Evolutionary conservation across 2,888 invertebrate species (phyloP), one percentile per base, ranked within the genome.

Genomic region (Coleophora flavipennella): DNA sequence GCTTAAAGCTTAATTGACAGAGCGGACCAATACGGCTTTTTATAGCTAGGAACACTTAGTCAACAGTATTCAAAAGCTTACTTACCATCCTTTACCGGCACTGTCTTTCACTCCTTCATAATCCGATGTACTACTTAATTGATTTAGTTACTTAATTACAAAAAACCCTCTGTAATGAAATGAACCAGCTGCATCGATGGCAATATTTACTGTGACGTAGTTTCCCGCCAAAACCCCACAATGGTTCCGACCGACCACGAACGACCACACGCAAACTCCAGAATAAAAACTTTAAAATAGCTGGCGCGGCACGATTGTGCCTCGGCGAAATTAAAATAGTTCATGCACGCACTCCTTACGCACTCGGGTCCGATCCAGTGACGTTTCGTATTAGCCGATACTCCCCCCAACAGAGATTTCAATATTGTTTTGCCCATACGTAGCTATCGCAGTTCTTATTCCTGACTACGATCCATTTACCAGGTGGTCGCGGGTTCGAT

Each of bases 211-310:
- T 75, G 63, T 71, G 67, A 62, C 62, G 65, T 49, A 52, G 46
- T 77, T 79, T 79, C 75, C 81, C 80, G 81, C 83, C 80, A 80
- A 80, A 80, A 76, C 62, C n/a, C 63, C 62, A 60, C 59, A 57
- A 56, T 58, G 52, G 51, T 48, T 50, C 52, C 69, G 6, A 6
- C 20, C 20, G 75, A 81, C 84, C 84, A 51, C 69, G 76, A 81
- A 51, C 69, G 76, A 81, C 84, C 84, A 84, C 84, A 83, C 84
- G 79, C 83, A 79, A 81, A 81, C 83, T 70, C 80, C 68, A 77
- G 83, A 84, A 84, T 84, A 84, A 84, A 80, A 80, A 69, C 55
- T 76, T 73, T 37, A 72, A 84, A 84, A 84, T 84, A 84, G 77
- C 78, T 65, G 59, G 49, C 62, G 64, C 69, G 59, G 49, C 62